Evolutionary conservation across 2,888 invertebrate species (phyloP), one percentile per base, ranked within the genome.

Genomic region (Eupithecia subumbrata): DNA sequence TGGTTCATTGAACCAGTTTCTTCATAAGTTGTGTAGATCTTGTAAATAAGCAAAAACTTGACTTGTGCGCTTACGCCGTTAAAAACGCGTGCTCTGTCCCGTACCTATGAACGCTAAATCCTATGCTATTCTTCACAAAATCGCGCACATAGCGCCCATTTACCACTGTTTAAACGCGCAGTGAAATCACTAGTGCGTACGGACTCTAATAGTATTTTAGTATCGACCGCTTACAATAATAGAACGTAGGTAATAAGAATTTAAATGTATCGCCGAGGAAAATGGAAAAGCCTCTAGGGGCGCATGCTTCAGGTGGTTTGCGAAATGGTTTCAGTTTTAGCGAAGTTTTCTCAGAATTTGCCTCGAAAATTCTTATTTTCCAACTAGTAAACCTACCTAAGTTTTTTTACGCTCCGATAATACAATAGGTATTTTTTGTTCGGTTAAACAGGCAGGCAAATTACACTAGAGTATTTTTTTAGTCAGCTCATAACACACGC

Each of bases 221-320:
- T 60, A 60, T 60, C 25, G 12, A 60, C 11, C 11, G 25, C 5
- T 25, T 37, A 67, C 34, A 37, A 67, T 67, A 67, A 37, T 37
- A 34, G 37, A n/a, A 67, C 66, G 66, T 30, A 48, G 40, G 40
- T 40, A 40, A 45, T 48, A 25, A 37, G 66, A 40, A 67, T 67
- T 67, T 37, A 40, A 67, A 40, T 40, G 66, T 67, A 67, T 67
- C 66, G 66, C n/a, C 40, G 66, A 68, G 43, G 25, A 68, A 68
- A 68, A 68, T 43, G 43, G 68, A 45, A 56, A 70, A 71, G 14
- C 43, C 71, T 37, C 71, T 40, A 9, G 63, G 60, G 75, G 30
- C 22, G 48, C 30, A 73, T 68, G 60, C 68, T 72, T 69, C 63
- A 72, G 75, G 75, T 75, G 75, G 60, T 72, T 69, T 45, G 63